These are phyloP conservation scores for Drosophila orena DNA, from an alignment of 1,140 invertebrate genomes.

Conservation along the genomic window DNA sequence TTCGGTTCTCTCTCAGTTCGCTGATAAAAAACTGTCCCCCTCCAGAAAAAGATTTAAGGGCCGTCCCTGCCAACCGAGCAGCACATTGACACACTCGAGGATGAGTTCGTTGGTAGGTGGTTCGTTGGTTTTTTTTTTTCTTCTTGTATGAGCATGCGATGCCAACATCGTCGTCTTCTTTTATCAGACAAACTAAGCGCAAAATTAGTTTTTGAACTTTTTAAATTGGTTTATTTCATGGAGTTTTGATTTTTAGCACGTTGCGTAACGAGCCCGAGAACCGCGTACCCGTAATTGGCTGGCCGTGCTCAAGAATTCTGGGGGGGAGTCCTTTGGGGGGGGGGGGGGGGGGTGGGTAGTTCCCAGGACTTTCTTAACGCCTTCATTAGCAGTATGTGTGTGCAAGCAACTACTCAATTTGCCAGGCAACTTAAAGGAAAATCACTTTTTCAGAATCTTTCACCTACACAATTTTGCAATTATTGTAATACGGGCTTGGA, in stretches of 20 bases:
- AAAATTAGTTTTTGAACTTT: constrained; percentile 84
- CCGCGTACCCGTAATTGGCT: constrained; percentile 72
- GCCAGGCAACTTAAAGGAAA: constrained; percentile 70
- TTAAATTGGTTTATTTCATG: constrained; percentile 84
- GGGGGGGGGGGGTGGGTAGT: not conserved
- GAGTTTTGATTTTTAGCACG: constrained; percentile 84
- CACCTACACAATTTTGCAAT: constrained; percentile 77
- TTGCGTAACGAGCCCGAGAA: constrained; percentile 79
- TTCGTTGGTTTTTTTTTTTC: constrained; percentile 36
- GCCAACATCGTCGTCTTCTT: constrained; percentile 59
- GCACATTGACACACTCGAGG: constrained; percentile 32
- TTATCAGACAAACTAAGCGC: constrained; percentile 84
- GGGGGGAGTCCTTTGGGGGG: constrained; percentile 11
- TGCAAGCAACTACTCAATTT: constrained; percentile 75
- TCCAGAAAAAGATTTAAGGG: constrained; percentile 2
- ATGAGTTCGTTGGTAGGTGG: constrained; percentile 44
- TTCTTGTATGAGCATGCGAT: constrained; percentile 36
- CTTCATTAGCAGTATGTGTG: constrained; percentile 65
- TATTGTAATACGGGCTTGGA: constrained; percentile 66
- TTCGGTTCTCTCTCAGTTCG: not conserved
- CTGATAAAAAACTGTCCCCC: not conserved
- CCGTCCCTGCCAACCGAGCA: constrained; percentile 8
- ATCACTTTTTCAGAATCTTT: constrained; percentile 72
- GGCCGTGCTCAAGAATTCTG: constrained; percentile 49
- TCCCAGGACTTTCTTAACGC: constrained; percentile 64